Evolutionary conservation across 2,888 invertebrate species (phyloP).

Genomic region (Microctonus aethiopoides): DNA sequence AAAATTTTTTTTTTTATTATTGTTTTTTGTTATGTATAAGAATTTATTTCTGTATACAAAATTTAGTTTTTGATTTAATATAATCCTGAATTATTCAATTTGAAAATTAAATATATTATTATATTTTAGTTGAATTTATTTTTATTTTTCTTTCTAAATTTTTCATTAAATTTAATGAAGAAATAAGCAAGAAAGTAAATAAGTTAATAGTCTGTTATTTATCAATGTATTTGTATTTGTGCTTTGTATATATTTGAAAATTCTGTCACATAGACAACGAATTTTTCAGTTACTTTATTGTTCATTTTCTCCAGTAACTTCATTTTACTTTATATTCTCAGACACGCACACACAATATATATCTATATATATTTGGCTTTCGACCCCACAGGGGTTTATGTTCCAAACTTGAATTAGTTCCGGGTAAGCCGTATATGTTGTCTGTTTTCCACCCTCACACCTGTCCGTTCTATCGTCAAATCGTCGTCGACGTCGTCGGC

Average conservation of each 20-base stretch:
- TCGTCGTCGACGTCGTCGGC: background rate
- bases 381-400: conserved; percentile 16
- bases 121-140: background rate
- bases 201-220: conserved; percentile 34
- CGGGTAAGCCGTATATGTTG: conserved; percentile 1
- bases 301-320: background rate
- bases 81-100: no score
- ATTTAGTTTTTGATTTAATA: no score
- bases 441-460: conserved; percentile 1
- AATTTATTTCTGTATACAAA: no score
- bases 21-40: no score
- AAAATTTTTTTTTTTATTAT: no score
- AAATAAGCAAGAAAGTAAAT: conserved; percentile 27
- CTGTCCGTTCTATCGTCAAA: conserved; percentile 13
- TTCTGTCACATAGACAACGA: conserved; percentile 9
- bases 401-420: conserved; percentile 7
- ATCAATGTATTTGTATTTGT: conserved; percentile 21
- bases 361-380: background rate
- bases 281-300: conserved; percentile 1
- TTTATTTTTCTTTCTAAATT: background rate
- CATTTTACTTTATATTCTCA: background rate
- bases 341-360: background rate
- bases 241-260: background rate
- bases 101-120: background rate
- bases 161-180: conserved; percentile 14